Base-by-base conservation (phyloP, 2,797 vertebrate genomes). In the Mormyrops boulengeri region DNA sequence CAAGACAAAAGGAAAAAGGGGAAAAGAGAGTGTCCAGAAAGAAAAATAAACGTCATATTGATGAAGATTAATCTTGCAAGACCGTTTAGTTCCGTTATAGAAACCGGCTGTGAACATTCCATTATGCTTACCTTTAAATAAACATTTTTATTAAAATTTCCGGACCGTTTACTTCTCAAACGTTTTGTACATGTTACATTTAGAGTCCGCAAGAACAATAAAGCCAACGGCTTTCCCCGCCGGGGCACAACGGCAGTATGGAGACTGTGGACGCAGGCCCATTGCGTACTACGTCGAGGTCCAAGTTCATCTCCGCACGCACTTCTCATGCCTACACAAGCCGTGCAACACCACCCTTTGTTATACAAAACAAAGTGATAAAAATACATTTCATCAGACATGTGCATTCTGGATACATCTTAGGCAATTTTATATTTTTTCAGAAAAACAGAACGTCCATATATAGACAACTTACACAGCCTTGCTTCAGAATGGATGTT, bases 401-500 rank as follows among this genome's bases (percentile, higher is more conserved):
- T 4, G 12, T 38, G 34, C 12, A 38, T 82, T 82, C 19, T 82
- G 41, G 2, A 47, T 44, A 44, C 19, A 19, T 8, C 44, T 47
- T 47, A 44, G 1, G 41, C 11, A 47, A 82, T 82, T 82, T 47
- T 44, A 44, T 7, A n/a, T 47, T 82, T 47, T 41, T 38, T 77
- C 19, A 30, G 6, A 47, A 2, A 82, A 14, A 38, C 4, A 77
- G 47, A 47, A 47, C 8, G 41, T 4, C 41, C 77, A 82, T 38
- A 73, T 19, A 11, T 44, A 22, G 19, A 47, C 77, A 91, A 95
- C 98, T 97, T 95, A 99, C 98, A 44, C 97, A 97, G 85, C 95
- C 96, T 88, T 95, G 97, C 93, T 98, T 97, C 90, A 99, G 94
- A 92, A 99, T 95, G 1, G 98, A 99, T 73, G 96, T 92, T 22